A percentile compares a stretch with the other conserved stretches of the same genome.
phyloP scores from a whole-genome alignment of 1,140 invertebrate species.

The Neodiprion virginianus region DNA sequence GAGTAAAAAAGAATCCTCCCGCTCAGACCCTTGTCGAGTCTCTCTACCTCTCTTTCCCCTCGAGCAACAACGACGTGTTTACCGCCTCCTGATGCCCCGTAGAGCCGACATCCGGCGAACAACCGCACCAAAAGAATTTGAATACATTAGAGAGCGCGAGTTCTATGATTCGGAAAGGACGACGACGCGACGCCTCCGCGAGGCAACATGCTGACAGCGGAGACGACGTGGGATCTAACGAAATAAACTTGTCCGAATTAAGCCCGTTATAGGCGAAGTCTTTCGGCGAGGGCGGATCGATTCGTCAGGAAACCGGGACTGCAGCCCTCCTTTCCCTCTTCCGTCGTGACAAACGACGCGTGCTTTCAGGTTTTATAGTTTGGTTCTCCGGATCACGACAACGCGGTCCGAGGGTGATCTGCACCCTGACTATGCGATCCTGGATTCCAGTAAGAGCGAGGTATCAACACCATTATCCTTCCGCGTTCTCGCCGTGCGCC shows the following conservation, averaged over 20 bases:
- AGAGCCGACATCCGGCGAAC: background rate
- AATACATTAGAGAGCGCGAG: slow-evolving; percentile 2
- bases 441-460: background rate
- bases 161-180: slow-evolving; percentile 1
- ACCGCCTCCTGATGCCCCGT: slow-evolving; percentile 1
- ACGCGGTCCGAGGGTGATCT: background rate
- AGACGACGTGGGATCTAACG: background rate
- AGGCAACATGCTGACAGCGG: background rate
- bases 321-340: background rate
- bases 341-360: background rate
- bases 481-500: background rate
- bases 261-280: background rate
- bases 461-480: background rate
- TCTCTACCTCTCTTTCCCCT: background rate
- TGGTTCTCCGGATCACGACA: background rate
- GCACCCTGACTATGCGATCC: background rate
- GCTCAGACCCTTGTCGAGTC: background rate
- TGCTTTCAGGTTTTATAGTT: slow-evolving; percentile 7
- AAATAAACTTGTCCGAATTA: slow-evolving; percentile 4
- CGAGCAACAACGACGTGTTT: background rate
- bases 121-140: slow-evolving; percentile 1
- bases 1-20: background rate
- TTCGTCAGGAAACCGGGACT: background rate
- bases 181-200: background rate
- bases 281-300: background rate